Base-by-base conservation (phyloP, 64 coral and sea anemone genomes). In the Platygyra sinensis region DNA sequence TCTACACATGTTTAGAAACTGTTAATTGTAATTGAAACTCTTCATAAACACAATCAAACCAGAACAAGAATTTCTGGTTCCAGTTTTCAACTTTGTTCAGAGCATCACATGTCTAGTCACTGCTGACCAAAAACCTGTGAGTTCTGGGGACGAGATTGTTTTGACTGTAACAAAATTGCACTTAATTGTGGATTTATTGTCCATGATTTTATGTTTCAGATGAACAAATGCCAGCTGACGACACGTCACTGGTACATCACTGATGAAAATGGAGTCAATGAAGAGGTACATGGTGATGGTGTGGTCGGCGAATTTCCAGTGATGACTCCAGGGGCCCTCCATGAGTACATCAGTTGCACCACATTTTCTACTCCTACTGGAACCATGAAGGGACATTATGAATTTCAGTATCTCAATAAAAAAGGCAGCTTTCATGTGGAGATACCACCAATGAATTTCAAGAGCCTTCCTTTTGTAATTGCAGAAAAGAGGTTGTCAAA, bases 221-320 rank as follows among this genome's bases (percentile, higher is more conserved):
- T 88, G 60, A 63, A 93, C 19, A 99, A 93, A 63, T 99, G 94
- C 72, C 87, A 91, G 72, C 79, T 99, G 30, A 88, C 91, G 79
- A 99, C 97, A 19, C 84, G 97, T 60, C 94, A 99, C 87, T 99
- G 97, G 97, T 99, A 80, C 60, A 99, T 99, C 39, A 94, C 91
- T 60, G 94, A 99, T 74, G 91, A 90, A 4, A 86, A 93, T 82
- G 94, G 88, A 17, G 62, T 72, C 22, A 99, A 94, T 64, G 93
- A 95, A 33, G 97, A 99, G 62, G 97, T 96, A 0, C 94, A 96
- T 55, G 94, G 94, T 62, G 85, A 81, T 29, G 97, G 94, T 4
- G 97, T 99, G 33, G 94, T 99, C 22, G 97, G 97, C 42, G 67
- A 93, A 86, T 93, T 89, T 89, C 97, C 97, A 30, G 33, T 90